A percentile compares a stretch with the other conserved stretches of the same genome.
Evolutionary conservation across 1,140 invertebrate genomes (phyloP).

Genomic region (Heliothis subflexa): DNA sequence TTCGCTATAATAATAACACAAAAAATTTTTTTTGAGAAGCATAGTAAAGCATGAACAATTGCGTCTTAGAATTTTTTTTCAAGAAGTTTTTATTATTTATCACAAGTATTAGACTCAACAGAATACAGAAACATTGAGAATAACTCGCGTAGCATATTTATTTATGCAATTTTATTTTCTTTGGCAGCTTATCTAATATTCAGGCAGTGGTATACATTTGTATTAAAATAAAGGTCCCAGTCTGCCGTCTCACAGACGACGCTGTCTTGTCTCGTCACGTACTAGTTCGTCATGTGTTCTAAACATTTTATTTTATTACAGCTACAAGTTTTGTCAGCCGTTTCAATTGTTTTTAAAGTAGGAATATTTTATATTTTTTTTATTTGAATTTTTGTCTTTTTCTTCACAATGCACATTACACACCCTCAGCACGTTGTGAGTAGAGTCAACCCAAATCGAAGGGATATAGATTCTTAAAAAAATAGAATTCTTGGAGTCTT

Average conservation of each 20-base stretch:
- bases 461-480: too few relatives aligned
- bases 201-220: neutral
- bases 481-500: too few relatives aligned
- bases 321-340: neutral
- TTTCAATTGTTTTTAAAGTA: neutral
- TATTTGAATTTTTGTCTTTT: neutral
- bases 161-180: neutral
- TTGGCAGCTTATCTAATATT: neutral
- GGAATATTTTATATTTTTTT: neutral
- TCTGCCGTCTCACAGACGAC: neutral
- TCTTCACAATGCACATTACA: too few relatives aligned
- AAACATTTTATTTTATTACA: slow-evolving; percentile 12
- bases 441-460: too few relatives aligned
- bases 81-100: too few relatives aligned
- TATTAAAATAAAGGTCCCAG: neutral
- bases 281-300: slow-evolving; percentile 13
- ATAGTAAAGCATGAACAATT: too few relatives aligned
- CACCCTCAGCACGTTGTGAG: too few relatives aligned
- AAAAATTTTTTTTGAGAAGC: too few relatives aligned
- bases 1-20: too few relatives aligned
- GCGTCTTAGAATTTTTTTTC: too few relatives aligned
- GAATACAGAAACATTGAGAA: too few relatives aligned
- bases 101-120: too few relatives aligned
- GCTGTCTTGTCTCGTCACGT: slow-evolving; percentile 18
- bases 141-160: neutral